phyloP scores from a whole-genome alignment of 2,113 vertebrate genomes.

The rabbit (Oryctolagus cuniculus) region DNA sequence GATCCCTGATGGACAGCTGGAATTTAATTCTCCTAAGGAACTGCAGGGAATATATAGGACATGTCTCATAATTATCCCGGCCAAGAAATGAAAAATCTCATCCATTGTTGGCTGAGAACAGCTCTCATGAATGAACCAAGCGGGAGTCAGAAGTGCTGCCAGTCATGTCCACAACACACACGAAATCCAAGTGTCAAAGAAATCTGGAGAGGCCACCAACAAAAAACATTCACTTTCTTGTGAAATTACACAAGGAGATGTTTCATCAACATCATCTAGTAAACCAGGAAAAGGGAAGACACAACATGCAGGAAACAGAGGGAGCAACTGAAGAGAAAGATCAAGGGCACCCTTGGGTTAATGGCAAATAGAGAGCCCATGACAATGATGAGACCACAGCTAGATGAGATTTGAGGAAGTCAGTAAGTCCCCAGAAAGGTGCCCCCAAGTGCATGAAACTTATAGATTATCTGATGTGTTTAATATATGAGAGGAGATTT shows the following conservation, averaged over 20 bases:
- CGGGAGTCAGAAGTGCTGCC: neutral
- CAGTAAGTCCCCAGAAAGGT: neutral
- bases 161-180: neutral
- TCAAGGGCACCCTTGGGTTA: neutral
- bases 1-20: neutral
- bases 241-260: neutral
- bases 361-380: neutral
- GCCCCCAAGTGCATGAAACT: neutral
- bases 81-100: neutral
- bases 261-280: slow-evolving; percentile 21
- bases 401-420: neutral
- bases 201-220: neutral
- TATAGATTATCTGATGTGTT: neutral
- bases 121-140: neutral
- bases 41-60: neutral
- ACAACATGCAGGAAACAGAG: neutral
- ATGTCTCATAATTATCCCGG: neutral
- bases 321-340: neutral
- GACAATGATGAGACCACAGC: neutral
- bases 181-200: neutral
- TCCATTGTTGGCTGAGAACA: neutral
- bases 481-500: neutral
- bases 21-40: neutral
- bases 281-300: neutral
- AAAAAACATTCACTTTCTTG: neutral